Percentiles rank a stretch among this genome's conserved stretches.
Conservation (phyloP, 2,797 vertebrate genomes). For the Balearica regulorum region DNA sequence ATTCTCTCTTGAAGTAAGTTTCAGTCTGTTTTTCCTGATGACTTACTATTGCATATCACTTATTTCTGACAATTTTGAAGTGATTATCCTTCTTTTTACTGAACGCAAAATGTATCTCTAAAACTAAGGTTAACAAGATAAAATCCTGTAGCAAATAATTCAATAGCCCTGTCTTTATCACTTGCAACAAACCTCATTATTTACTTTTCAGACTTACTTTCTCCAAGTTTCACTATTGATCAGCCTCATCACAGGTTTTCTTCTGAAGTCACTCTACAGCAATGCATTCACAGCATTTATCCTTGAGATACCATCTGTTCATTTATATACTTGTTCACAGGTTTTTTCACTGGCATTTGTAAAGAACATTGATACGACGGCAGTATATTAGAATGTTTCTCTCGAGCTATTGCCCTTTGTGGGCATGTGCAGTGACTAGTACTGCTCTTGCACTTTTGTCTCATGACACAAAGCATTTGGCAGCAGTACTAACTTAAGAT, state of each 20-base stretch:
- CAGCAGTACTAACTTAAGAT: neutral
- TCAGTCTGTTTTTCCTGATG: neutral
- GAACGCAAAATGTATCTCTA: neutral
- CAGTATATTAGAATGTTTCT: neutral
- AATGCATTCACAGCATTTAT: neutral
- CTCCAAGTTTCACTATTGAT: neutral
- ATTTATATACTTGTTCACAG: rapidly evolving
- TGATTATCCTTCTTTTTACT: neutral
- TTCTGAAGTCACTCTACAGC: neutral
- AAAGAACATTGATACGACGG: neutral
- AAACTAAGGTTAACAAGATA: neutral
- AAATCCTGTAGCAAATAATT: neutral
- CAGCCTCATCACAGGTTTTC: neutral
- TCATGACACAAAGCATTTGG: neutral
- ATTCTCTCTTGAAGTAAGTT: neutral
- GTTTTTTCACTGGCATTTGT: neutral
- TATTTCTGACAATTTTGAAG: neutral
- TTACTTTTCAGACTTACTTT: neutral
- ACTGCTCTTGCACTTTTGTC: neutral
- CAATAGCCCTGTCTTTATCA: neutral
- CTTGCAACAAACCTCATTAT: neutral
- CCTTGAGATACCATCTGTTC: neutral
- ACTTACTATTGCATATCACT: neutral
- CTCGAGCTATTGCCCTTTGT: neutral
- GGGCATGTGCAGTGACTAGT: neutral